These are phyloP conservation scores for Drosophila austrosaltans DNA, from an alignment of 2,888 invertebrate species.

Conservation along the genomic window DNA sequence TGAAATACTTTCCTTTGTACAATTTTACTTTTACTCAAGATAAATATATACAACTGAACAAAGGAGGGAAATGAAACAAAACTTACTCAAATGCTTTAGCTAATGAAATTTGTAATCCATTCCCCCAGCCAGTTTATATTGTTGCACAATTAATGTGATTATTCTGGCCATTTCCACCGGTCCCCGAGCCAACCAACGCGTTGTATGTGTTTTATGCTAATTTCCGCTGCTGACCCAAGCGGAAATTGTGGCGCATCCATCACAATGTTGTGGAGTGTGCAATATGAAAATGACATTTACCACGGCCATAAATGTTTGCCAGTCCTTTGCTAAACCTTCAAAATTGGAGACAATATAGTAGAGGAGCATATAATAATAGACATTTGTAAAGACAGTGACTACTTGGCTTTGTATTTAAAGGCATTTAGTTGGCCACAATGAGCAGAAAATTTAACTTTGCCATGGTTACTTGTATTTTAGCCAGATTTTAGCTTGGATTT, in stretches of 20 bases:
- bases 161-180: slow-evolving; percentile 27
- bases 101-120: slow-evolving; percentile 51
- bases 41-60: neutral
- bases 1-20: neutral
- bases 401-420: no score
- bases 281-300: slow-evolving; percentile 5
- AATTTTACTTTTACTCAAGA: neutral
- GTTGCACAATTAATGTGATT: slow-evolving; percentile 54
- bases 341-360: no score
- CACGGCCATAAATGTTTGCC: neutral
- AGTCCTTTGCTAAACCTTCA: neutral
- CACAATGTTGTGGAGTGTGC: slow-evolving; percentile 15
- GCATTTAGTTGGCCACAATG: no score
- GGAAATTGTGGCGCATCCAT: slow-evolving; percentile 47
- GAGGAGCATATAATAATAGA: no score
- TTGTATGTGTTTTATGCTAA: slow-evolving; percentile 31
- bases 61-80: neutral
- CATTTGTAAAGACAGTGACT: no score
- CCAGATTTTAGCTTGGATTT: no score
- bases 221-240: slow-evolving; percentile 42
- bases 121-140: slow-evolving; percentile 27
- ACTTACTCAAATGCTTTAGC: slow-evolving; percentile 4
- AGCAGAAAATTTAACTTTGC: no score
- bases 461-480: no score
- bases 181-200: neutral